phyloP scores from a whole-genome alignment of 1,140 invertebrate genomes.

The Mycetomoellerius zeteki region DNA sequence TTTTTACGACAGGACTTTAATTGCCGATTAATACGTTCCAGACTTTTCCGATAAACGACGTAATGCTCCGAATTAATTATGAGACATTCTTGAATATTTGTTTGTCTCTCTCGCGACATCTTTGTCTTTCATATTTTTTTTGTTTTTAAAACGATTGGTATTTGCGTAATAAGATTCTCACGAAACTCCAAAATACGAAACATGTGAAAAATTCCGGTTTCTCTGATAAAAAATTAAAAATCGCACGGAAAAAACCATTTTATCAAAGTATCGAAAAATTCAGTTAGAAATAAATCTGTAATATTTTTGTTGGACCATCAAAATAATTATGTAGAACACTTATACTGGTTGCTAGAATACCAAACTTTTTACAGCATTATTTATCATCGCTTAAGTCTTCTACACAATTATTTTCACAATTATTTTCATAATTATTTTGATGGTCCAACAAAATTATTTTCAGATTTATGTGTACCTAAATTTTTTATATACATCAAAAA shows the following conservation, averaged over 20 bases:
- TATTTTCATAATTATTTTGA: no score
- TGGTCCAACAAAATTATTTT: no score
- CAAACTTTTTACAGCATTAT: no score
- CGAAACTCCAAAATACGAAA: neutral
- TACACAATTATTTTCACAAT: no score
- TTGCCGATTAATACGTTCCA: conserved; percentile 38
- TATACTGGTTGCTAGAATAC: no score
- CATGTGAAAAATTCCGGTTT: neutral
- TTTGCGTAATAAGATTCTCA: conserved; percentile 20
- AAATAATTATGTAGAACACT: no score
- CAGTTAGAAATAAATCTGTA: no score
- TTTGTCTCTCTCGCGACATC: neutral
- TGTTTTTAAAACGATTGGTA: conserved; percentile 16
- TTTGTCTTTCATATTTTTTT: neutral
- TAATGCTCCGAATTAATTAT: conserved; percentile 51
- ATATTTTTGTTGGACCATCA: no score
- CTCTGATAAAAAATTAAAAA: neutral
- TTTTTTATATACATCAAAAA: no score
- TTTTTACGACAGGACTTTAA: conserved; percentile 59
- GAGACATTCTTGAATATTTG: conserved; percentile 1
- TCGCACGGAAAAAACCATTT: neutral
- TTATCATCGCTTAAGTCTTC: no score
- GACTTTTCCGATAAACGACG: conserved; percentile 42
- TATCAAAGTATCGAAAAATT: no score
- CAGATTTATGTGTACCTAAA: no score